A percentile compares a stretch with the other conserved stretches of the same genome.
These are phyloP conservation scores for Python bivittatus DNA, from an alignment of 2,113 vertebrate genomes.

Conservation along the genomic window DNA sequence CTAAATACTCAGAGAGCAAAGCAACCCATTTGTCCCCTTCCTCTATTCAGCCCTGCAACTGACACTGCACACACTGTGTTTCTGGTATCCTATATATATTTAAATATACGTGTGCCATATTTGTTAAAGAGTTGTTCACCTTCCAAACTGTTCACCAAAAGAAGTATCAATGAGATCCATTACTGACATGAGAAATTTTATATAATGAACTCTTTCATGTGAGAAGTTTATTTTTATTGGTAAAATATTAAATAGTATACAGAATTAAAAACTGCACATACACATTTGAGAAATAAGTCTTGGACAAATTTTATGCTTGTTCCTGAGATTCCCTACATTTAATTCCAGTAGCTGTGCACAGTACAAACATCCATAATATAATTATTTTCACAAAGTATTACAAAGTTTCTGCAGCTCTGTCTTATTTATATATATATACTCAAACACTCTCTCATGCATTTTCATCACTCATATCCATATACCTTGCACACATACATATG, in stretches of 20 bases:
- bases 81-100: neutral
- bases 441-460: constrained; percentile 74
- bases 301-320: constrained; percentile 87
- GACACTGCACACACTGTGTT: neutral
- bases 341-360: constrained; percentile 87
- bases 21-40: neutral
- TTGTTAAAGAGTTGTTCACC: neutral
- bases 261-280: constrained; percentile 88
- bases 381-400: constrained; percentile 87
- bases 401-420: constrained; percentile 91
- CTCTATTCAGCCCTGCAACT: neutral
- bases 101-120: neutral
- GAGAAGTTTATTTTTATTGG: constrained; percentile 86
- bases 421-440: constrained; percentile 69
- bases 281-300: constrained; percentile 85
- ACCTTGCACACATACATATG: constrained; percentile 70
- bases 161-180: constrained; percentile 25
- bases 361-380: constrained; percentile 91
- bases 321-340: constrained; percentile 96
- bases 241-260: constrained; percentile 89
- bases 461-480: constrained; percentile 79
- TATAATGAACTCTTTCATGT: constrained; percentile 72
- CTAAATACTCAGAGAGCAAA: neutral
- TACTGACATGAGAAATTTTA: constrained; percentile 65
- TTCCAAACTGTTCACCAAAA: neutral